Evolutionary conservation across 2,888 invertebrate species (phyloP), one percentile per base, ranked within the genome.

Genomic region (Drosophila mayaguana): DNA sequence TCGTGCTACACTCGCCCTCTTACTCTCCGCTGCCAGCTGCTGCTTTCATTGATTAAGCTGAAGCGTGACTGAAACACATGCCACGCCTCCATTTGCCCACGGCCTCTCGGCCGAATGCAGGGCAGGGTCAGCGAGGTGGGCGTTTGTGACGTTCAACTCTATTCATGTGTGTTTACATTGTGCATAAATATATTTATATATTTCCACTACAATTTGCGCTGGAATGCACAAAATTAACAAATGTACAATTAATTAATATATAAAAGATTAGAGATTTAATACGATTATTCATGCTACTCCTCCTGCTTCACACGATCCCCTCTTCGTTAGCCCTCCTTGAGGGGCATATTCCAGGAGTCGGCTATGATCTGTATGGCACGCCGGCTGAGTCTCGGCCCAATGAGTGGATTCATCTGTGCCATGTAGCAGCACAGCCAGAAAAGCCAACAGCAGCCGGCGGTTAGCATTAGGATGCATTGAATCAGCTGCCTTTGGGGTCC

Each of bases 401-500:
- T 96, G 61, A 98, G 93, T 0, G 98, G 98, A 93, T 98, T 98
- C 97, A 98, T 97, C 93, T 98, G 98, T 6, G 97, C 96, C 96
- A 98, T 96, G 92, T 97, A 98, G 81, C 97, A 97, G 90, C 97
- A 97, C 81, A 98, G 93, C 98, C 97, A 98, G 93, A 98, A 97
- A 69, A 98, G 94, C 97, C 97, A 98, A 92, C 97, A 97, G 40
- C 96, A 96, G 57, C 96, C 96, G 43, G 97, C 97, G 59, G 97
- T 97, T 91, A 97, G 91, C 94, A 97, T 96, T 80, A 98, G 93
- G 78, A 97, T 95, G 75, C 97, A 96, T 92, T 97, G 97, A 81
- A 97, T 95, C 64, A 98, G 97, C 97, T 97, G 97, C 94, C 96
- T 95, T 92, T 98, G 97, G 12, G 97, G 97, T 62, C 97, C 97